Evolutionary conservation across 53 echinoderm and acorn worm genomes (phyloP), one percentile per base, ranked within the genome.

Genomic region (Temnopleurus reevesii): DNA sequence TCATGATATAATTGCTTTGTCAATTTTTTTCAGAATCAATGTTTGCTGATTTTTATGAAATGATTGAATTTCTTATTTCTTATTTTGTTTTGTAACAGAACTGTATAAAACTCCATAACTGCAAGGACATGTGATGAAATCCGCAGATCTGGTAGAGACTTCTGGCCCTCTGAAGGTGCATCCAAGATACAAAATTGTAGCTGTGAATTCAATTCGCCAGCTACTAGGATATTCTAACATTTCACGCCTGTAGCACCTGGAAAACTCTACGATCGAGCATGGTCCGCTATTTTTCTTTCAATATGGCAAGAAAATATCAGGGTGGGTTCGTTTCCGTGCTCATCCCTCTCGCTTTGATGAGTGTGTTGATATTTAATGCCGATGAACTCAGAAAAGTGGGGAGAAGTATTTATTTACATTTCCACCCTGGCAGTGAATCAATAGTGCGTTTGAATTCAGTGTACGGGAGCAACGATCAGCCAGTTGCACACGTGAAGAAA

Each of bases 271-370:
- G 71, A 5, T 71, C n/a, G 23, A 41, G 71, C 41, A 71, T 71
- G 71, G 21, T 9, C 0, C 33, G 65, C 17, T 19, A 15, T 5
- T 71, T 71, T 21, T n/a, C 23, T 79, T 9, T 17, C 38, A 86
- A 29, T 15, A 87, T 87, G 88, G 88, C 45, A 21, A 49, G 88
- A 12, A 87, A 55, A 57, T 38, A 41, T 87, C 59, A 60, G 36
- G 31, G 35, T 71, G 88, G 66, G 66, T 87, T 87, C 31, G 3
- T 87, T 1, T 33, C 88, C 12, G 71, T 87, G 7, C 88, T 87
- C 49, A 35, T 87, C 34, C 88, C 88, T 33, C 71, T 87, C 19
- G 71, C 71, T 3, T 3, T 87, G 66, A 87, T 87, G 88, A 87
- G 88, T 24, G 4, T 87, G n/a, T 1, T 87, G 35, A 30, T 87